Evolutionary conservation across 2,888 invertebrate species (phyloP), one percentile per base, ranked within the genome.

Genomic region (Gryllus longicercus): DNA sequence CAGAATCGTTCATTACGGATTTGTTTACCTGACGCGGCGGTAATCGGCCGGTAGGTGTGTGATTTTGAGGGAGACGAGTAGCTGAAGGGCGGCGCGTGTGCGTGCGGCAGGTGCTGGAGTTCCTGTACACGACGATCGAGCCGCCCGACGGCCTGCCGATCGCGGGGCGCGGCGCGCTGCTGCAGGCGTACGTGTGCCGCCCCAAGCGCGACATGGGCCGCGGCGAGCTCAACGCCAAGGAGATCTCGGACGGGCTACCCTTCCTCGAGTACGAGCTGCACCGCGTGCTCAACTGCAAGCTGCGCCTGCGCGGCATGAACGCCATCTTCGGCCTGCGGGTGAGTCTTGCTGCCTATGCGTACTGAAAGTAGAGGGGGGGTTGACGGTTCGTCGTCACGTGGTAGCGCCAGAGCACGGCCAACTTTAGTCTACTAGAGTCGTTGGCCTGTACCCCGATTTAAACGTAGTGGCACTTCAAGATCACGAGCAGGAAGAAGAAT

Each of bases 261-360:
- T 98, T 98, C 88, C 88, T 98, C 80, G 98, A 99, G 87, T 98
- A 98, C 86, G 98, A 99, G 86, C 89, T 99, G 77, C 97, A 99
- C 87, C 92, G 96, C 82, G 91, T 97, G 83, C 88, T 98, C 74
- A 90, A 97, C 2, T 96, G 96, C 85, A 98, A 97, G 86, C 88
- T 98, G 3, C 93, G 95, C 87, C 94, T 97, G 83, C 96, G 96
- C 87, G 97, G 97, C 11, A 97, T 98, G 92, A 99, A 98, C 88
- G 95, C 96, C 8, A 89, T 98, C 79, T 98, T 98, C 88, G 95
- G 95, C 0, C 89, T 98, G 11, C 93, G 93, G 85, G 90, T 91
- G 82, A 78, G 78, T n/a, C 38, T 21, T 21, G 21, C 21, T 1
- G 38, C 8, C 38, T 38, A 4, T 5, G 38, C 8, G 38, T 8